Base-by-base conservation (phyloP, 1,140 invertebrate genomes). In the Drosophila seguyi region DNA sequence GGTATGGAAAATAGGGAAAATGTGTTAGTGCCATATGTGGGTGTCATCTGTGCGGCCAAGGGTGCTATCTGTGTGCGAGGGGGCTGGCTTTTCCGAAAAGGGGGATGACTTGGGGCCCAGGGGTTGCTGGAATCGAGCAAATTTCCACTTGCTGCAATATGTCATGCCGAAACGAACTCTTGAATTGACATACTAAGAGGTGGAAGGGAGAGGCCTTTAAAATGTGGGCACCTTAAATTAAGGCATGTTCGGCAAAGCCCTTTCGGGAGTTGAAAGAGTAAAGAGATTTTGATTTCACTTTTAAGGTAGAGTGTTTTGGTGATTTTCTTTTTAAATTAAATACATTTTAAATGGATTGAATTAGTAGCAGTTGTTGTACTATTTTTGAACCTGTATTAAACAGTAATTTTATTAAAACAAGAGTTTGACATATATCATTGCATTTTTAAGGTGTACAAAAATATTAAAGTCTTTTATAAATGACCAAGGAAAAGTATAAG, bases 11-110 rank as follows among this genome's bases (percentile, higher is more conserved):
- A 41, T 27, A 50, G 48, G 36, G 67, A 36, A 45, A 38, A 45
- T 47, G 41, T 88, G 84, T 88, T 88, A 90, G 84, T 88, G 77
- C 74, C 80, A 80, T 74, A 90, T 88, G 81, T 88, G 84, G 85
- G 84, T 90, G 84, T 84, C 69, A 73, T 79, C 60, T 53, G 73
- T 69, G 66, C 57, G 56, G 57, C 68, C 56, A 61, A 59, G 67
- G 74, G 73, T 50, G 45, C 34, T 44, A 39, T 75, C 38, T 59
- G 53, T 67, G 55, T 50, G 25, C 14, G 11, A 18, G 29, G 48
- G 29, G 50, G 18, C 38, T 27, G 31, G 42, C 36, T 55, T 38
- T 25, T 22, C 14, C 34, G 14, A 22, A 55, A 13, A 5, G 13
- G 39, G 47, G 61, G 42, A 29, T 55, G 69, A 45, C 58, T 63